Evolutionary conservation across 2,797 vertebrate species (phyloP), one percentile per base, ranked within the genome.

Genomic region (Myotis planiceps): DNA sequence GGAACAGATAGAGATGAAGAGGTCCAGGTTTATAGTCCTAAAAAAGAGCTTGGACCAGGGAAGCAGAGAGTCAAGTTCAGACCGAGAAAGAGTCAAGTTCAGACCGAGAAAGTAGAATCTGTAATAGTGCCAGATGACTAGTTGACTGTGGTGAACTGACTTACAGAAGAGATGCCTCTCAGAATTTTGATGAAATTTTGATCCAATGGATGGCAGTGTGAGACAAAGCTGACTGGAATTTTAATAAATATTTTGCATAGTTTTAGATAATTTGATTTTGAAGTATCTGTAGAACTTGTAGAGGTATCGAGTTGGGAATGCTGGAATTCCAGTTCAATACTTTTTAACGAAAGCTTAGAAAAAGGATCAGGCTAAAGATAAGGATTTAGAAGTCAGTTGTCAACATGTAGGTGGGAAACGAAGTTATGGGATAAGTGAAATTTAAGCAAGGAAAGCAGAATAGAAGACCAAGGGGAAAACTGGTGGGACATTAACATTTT

Each of bases 251-350:
- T 23, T 94, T 92, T 66, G 4, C 7, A 49, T 25, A 19, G 9
- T 60, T 88, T 95, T 81, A 78, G 47, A 76, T 25, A 32, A 85
- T 60, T 51, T 84, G 78, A 53, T 53, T 80, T 81, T 95, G 47
- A 66, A 29, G 42, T 82, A 60, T 68, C 19, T 34, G 3, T 93
- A 37, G 34, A 92, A 42, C 19, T 68, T 7, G 13, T 29, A 49
- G 32, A 66, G 53, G 3, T 79, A 66, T 63, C 5, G 47, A 72
- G 53, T 13, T 78, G 29, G 21, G 37, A 86, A 42, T 42, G 51
- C 14, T 58, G n/a, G 14, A 92, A 78, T 79, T 78, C 7, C 69
- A 68, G 37, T 29, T 95, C 65, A 81, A 23, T 76, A 71, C 29
- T 69, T 79, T 90, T 88, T 55, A 80, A 47, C 47, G 66, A 69